Percentiles rank a stretch among this genome's conserved stretches.
Conservation (phyloP, 2,888 invertebrate genomes). For the Listrodromus nycthemerus region DNA sequence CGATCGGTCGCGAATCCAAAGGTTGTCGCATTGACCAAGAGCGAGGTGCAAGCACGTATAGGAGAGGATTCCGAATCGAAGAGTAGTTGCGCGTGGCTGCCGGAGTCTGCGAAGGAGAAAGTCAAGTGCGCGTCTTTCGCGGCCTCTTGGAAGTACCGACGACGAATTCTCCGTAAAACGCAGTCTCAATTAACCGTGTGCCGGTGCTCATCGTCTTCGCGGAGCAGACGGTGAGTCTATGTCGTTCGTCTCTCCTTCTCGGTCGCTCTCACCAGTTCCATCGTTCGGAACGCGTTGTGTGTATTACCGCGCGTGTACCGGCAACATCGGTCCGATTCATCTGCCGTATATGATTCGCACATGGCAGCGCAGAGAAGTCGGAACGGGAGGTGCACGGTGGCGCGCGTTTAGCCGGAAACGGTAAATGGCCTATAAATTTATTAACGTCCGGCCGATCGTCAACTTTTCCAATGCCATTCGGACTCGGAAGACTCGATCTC, state of each 20-base stretch:
- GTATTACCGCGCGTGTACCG: slow-evolving; percentile 1
- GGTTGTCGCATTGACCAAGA: slow-evolving; percentile 61
- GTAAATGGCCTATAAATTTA: slow-evolving; percentile 70
- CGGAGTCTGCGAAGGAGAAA: slow-evolving; percentile 69
- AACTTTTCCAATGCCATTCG: slow-evolving; percentile 63
- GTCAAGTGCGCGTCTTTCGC: slow-evolving; percentile 50
- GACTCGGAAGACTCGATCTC: slow-evolving; percentile 34
- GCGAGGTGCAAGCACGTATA: neutral
- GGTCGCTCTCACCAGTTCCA: neutral
- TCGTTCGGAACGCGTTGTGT: slow-evolving; percentile 2
- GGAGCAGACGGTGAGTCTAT: slow-evolving; percentile 18
- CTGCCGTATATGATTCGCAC: slow-evolving; percentile 56
- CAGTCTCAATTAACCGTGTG: slow-evolving; percentile 66
- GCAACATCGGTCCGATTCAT: slow-evolving; percentile 11
- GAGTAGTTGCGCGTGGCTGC: slow-evolving; percentile 58
- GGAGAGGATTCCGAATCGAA: slow-evolving; percentile 60
- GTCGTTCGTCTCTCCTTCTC: slow-evolving; percentile 31
- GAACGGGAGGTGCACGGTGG: slow-evolving; percentile 3
- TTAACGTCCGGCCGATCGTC: slow-evolving; percentile 63
- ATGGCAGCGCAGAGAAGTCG: slow-evolving; percentile 14
- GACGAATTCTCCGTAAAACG: slow-evolving; percentile 68
- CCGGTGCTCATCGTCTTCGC: slow-evolving; percentile 36
- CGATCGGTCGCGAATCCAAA: slow-evolving; percentile 62
- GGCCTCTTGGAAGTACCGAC: slow-evolving; percentile 64
- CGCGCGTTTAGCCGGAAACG: slow-evolving; percentile 67